phyloP scores from a whole-genome alignment of 2,797 vertebrate genomes.

The Etheostoma perlongum region DNA sequence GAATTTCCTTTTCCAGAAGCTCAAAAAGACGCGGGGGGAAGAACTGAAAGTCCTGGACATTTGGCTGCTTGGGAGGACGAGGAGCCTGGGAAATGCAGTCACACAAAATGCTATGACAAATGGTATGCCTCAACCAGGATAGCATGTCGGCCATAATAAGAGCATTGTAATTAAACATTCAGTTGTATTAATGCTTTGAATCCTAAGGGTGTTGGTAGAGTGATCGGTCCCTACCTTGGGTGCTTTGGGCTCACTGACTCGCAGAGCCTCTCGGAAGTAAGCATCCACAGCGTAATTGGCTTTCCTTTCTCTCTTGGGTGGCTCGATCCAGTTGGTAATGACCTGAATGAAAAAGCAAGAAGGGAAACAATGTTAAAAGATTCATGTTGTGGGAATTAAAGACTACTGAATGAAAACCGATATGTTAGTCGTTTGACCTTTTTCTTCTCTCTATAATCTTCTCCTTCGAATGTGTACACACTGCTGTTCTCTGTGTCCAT shows the following conservation, averaged over 20 bases:
- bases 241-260: conserved; percentile 98
- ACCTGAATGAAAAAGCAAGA: conserved; percentile 83
- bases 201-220: background rate
- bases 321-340: conserved; percentile 99
- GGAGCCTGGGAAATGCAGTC: conserved; percentile 87
- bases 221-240: conserved; percentile 88
- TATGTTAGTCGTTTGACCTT: conserved; percentile 85
- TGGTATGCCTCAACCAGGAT: background rate
- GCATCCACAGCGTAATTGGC: conserved; percentile 99
- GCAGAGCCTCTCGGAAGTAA: conserved; percentile 97
- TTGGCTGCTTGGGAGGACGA: conserved; percentile 97
- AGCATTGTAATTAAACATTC: background rate
- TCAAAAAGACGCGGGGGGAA: conserved; percentile 99
- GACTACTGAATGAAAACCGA: too few relatives aligned
- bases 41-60: conserved; percentile 99
- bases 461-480: conserved; percentile 98
- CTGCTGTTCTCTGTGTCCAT: conserved; percentile 97
- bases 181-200: background rate
- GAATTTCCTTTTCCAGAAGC: conserved; percentile 97
- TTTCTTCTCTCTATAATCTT: conserved; percentile 99
- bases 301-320: conserved; percentile 98
- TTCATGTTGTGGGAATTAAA: background rate
- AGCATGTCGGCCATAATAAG: background rate
- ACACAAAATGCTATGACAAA: conserved; percentile 14
- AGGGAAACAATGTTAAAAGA: background rate